A percentile compares a stretch with the other conserved stretches of the same genome.
Conservation (phyloP, 2,888 invertebrate species). For the Acanthacorydalis orientalis region DNA sequence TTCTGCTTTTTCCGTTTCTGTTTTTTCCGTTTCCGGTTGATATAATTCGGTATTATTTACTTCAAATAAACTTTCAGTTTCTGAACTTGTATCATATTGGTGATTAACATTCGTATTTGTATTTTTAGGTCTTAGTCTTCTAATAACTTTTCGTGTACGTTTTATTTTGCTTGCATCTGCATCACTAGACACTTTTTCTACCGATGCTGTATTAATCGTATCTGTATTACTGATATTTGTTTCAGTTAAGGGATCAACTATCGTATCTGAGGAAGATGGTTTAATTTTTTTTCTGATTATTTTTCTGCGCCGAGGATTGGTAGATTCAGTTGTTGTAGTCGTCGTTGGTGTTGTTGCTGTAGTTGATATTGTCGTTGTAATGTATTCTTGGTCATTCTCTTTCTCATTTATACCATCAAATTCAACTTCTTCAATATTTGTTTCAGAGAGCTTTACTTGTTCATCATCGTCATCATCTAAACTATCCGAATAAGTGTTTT, state of each 20-base stretch:
- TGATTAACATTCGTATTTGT: slow-evolving; percentile 7
- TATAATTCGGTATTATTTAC: no score
- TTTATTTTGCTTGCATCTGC: slow-evolving; percentile 16
- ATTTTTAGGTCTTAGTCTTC: slow-evolving; percentile 17
- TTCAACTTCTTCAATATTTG: slow-evolving; percentile 24
- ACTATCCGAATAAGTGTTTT: slow-evolving; percentile 10
- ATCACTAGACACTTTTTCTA: neutral
- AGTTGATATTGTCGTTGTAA: slow-evolving; percentile 2
- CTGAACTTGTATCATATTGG: no score
- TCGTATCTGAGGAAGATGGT: slow-evolving; percentile 4
- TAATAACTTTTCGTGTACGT: slow-evolving; percentile 21
- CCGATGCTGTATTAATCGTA: slow-evolving; percentile 2
- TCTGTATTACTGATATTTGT: neutral
- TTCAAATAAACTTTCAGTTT: no score
- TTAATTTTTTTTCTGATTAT: slow-evolving; percentile 6
- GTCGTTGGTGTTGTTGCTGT: no score
- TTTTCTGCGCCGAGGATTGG: slow-evolving; percentile 5
- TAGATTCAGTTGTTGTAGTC: no score
- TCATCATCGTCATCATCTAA: slow-evolving; percentile 19
- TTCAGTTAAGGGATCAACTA: slow-evolving; percentile 1
- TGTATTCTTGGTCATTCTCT: slow-evolving; percentile 5
- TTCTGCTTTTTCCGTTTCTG: slow-evolving; percentile 1
- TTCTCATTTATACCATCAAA: slow-evolving; percentile 15
- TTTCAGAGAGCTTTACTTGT: slow-evolving; percentile 26
- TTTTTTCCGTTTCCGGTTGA: neutral